phyloP scores from a whole-genome alignment of 2,888 invertebrate species.

The Tortrix viridana region DNA sequence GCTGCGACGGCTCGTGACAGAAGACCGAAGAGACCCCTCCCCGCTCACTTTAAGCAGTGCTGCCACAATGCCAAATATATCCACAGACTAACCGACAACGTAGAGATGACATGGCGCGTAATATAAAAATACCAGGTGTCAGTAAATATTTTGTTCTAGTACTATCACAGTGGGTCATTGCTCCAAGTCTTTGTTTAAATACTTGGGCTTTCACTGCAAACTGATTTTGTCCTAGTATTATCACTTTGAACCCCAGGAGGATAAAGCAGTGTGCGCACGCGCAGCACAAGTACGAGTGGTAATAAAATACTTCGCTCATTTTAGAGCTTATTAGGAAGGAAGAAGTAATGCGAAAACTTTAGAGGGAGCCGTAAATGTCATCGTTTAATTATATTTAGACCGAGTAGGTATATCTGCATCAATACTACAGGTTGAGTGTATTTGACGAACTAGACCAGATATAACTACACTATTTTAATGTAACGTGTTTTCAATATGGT shows the following conservation, averaged over 20 bases:
- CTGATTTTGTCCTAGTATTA: conserved; percentile 13
- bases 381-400: conserved; percentile 25
- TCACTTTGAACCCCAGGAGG: conserved; percentile 8
- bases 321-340: not conserved
- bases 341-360: not conserved
- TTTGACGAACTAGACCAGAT: not conserved
- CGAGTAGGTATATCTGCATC: not conserved
- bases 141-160: conserved; percentile 13
- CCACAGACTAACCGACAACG: conserved; percentile 12
- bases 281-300: not conserved
- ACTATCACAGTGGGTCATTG: conserved; percentile 10
- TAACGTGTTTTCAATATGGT: too few relatives aligned
- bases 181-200: conserved; percentile 3
- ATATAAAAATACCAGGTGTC: conserved; percentile 8
- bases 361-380: conserved; percentile 24
- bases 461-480: too few relatives aligned
- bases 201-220: conserved; percentile 12
- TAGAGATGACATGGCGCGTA: conserved; percentile 10
- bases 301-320: not conserved
- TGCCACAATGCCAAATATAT: conserved; percentile 18
- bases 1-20: conserved; percentile 5
- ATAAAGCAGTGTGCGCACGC: too few relatives aligned
- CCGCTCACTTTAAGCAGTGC: conserved; percentile 7
- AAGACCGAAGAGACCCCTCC: conserved; percentile 3
- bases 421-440: conserved; percentile 8